These are phyloP conservation scores for Mesocentrotus franciscanus DNA, from an alignment of 53 echinoderm and acorn worm genomes.

Conservation along the genomic window DNA sequence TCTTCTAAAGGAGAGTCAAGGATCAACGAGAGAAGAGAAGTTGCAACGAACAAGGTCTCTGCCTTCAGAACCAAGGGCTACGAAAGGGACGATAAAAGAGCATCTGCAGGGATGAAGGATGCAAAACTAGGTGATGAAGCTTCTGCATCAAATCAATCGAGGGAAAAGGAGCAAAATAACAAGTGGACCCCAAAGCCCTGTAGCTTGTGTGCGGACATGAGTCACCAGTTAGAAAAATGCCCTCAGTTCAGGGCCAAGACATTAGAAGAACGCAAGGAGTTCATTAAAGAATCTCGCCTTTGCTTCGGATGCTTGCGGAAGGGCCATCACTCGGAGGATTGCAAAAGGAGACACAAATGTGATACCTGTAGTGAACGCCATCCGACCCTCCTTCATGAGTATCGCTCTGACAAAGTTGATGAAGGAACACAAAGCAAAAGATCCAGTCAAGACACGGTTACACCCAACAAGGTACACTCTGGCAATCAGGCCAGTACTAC, in stretches of 20 bases:
- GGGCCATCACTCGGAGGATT: slow-evolving; percentile 67
- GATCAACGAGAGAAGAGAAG: neutral
- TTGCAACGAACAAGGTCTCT: neutral
- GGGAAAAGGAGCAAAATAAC: neutral
- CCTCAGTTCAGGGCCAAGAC: slow-evolving; percentile 57
- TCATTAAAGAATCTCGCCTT: slow-evolving; percentile 57
- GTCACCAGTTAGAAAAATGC: slow-evolving; percentile 62
- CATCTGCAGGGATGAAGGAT: neutral
- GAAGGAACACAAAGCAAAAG: neutral
- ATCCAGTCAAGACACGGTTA: neutral
- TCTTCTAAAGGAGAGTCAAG: neutral
- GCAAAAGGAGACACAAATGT: slow-evolving; percentile 60
- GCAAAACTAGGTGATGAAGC: neutral
- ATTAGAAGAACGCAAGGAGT: slow-evolving; percentile 54
- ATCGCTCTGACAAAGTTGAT: neutral
- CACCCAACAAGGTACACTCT: neutral
- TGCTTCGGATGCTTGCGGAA: slow-evolving; percentile 72
- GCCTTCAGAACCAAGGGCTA: neutral
- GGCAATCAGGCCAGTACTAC: slow-evolving; percentile 33
- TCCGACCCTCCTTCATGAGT: slow-evolving; percentile 75
- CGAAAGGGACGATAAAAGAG: neutral
- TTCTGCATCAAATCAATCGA: neutral
- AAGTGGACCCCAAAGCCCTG: slow-evolving; percentile 26
- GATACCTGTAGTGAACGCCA: slow-evolving; percentile 71
- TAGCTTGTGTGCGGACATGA: neutral